These are phyloP conservation scores for Athalia circularis DNA, from an alignment of 2,888 invertebrate genomes.

Conservation along the genomic window DNA sequence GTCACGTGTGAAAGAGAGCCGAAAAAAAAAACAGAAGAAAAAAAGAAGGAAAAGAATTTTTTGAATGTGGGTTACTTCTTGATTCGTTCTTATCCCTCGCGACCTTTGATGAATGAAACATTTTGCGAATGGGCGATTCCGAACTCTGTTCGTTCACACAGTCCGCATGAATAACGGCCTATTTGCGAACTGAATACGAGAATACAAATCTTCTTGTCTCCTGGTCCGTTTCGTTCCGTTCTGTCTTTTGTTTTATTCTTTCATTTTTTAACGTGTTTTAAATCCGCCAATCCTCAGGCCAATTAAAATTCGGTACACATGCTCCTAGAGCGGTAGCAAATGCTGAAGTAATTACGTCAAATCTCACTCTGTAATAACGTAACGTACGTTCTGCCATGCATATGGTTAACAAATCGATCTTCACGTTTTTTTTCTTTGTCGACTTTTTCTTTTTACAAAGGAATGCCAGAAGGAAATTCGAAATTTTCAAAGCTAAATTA, in stretches of 20 bases:
- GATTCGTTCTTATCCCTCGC: constrained; percentile 33
- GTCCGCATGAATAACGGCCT: constrained; percentile 42
- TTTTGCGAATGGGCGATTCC: constrained; percentile 50
- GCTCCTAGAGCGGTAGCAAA: background rate
- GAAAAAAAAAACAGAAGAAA: constrained; percentile 34
- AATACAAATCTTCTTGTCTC: constrained; percentile 36
- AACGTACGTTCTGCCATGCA: no score
- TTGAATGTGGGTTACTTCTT: constrained; percentile 57
- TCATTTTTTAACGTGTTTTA: background rate
- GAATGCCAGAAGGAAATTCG: no score
- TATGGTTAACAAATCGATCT: no score
- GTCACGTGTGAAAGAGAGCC: constrained; percentile 5
- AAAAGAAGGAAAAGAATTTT: constrained; percentile 50
- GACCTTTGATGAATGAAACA: constrained; percentile 59
- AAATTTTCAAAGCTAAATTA: no score
- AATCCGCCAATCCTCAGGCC: background rate
- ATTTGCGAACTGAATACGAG: constrained; percentile 55
- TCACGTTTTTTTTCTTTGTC: no score
- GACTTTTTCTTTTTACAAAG: no score
- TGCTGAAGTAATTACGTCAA: constrained; percentile 25
- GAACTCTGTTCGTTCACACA: constrained; percentile 49
- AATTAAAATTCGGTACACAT: constrained; percentile 24
- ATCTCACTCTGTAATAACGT: background rate
- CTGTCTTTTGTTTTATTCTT: background rate
- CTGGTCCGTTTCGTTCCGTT: background rate